These are phyloP conservation scores for Phytoseiulus persimilis DNA, from an alignment of 2,888 invertebrate species.

Conservation along the genomic window DNA sequence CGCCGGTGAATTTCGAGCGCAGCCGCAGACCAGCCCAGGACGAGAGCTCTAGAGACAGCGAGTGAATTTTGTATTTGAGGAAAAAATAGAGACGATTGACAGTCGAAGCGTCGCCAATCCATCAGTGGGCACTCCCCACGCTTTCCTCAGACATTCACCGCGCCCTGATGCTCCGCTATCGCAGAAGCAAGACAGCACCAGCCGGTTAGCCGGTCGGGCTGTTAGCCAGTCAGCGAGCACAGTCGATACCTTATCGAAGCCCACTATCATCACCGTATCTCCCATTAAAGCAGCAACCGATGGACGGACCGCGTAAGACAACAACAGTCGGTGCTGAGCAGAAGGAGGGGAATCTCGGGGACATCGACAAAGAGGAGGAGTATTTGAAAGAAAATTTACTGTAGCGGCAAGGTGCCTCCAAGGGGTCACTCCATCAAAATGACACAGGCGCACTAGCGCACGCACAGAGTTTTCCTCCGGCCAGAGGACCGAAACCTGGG, in stretches of 20 bases:
- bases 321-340: background rate
- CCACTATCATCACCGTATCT: background rate
- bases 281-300: background rate
- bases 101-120: background rate
- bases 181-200: background rate
- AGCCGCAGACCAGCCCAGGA: too few relatives aligned
- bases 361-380: background rate
- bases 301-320: background rate
- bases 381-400: background rate
- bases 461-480: background rate
- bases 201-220: background rate
- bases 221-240: background rate
- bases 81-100: background rate
- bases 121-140: background rate
- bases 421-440: background rate
- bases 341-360: background rate
- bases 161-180: background rate
- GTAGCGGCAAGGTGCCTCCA: background rate
- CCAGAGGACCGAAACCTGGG: too few relatives aligned
- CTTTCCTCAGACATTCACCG: background rate
- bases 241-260: background rate
- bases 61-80: background rate
- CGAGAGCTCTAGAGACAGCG: background rate
- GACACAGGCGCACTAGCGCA: background rate
- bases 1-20: too few relatives aligned